Conservation (phyloP, 1,140 invertebrate genomes). For the Coptotermes formosanus region DNA sequence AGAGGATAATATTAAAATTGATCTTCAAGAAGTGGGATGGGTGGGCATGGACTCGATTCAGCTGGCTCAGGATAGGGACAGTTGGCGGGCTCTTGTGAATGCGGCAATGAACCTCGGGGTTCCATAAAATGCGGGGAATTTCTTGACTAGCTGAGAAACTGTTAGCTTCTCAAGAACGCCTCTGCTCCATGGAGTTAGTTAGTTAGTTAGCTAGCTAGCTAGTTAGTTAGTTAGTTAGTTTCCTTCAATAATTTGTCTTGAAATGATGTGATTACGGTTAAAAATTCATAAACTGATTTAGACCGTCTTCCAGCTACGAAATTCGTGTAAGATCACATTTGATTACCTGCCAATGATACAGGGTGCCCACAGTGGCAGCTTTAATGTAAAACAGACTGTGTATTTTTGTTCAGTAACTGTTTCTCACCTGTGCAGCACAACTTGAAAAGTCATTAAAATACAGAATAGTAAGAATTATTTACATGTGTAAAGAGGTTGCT, state of each 20-base stretch:
- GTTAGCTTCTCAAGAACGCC: no score
- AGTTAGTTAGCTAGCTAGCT: no score
- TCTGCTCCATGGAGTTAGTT: no score
- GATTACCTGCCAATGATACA: not conserved
- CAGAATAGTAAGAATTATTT: not conserved
- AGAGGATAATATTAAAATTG: no score
- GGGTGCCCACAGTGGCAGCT: not conserved
- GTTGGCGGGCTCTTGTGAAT: no score
- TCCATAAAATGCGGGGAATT: no score
- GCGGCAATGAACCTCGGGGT: no score
- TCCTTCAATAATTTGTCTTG: not conserved
- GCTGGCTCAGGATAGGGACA: no score
- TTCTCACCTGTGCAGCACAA: not conserved
- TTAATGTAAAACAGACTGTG: not conserved
- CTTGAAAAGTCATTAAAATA: not conserved
- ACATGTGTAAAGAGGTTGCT: not conserved
- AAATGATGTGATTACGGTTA: not conserved
- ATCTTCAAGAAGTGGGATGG: no score
- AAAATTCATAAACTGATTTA: not conserved
- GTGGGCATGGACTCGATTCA: no score
- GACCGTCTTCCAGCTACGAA: not conserved
- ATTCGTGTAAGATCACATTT: not conserved
- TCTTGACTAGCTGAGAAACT: no score
- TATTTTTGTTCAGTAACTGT: not conserved
- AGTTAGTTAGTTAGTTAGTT: no score